Conservation (phyloP, 1,140 invertebrate genomes). For the Musca domestica region DNA sequence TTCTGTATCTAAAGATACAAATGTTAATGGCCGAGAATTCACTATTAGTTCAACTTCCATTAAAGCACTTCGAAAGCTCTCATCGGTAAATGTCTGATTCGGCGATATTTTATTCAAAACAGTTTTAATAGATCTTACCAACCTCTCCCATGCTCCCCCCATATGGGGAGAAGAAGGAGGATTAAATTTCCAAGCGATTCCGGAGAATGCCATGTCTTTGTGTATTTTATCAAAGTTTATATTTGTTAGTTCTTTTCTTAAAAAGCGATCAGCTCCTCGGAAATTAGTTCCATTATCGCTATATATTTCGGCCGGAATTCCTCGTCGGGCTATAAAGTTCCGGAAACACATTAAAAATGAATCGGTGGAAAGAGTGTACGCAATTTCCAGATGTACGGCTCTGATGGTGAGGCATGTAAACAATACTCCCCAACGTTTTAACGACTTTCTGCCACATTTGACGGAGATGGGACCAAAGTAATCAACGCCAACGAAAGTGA, state of each 20-base stretch:
- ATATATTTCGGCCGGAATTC: slow-evolving; percentile 39
- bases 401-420: slow-evolving; percentile 32
- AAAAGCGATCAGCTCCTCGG: slow-evolving; percentile 35
- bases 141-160: too few relatives aligned
- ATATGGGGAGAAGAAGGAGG: slow-evolving; percentile 40
- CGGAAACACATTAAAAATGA: slow-evolving; percentile 28
- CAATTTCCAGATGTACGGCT: slow-evolving; percentile 33
- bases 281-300: slow-evolving; percentile 52
- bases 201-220: neutral
- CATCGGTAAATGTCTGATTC: too few relatives aligned
- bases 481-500: slow-evolving; percentile 22
- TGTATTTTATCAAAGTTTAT: neutral
- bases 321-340: slow-evolving; percentile 33
- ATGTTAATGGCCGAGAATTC: too few relatives aligned
- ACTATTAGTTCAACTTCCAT: too few relatives aligned
- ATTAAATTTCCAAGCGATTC: slow-evolving; percentile 39
- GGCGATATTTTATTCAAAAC: too few relatives aligned
- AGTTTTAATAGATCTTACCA: too few relatives aligned
- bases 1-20: slow-evolving; percentile 3
- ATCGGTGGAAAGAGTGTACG: slow-evolving; percentile 20
- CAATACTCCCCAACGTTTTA: slow-evolving; percentile 32
- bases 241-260: slow-evolving; percentile 22
- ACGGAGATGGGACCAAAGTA: slow-evolving; percentile 28
- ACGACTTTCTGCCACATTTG: slow-evolving; percentile 24
- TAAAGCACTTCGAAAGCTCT: too few relatives aligned